Evolutionary conservation across 1,140 invertebrate genomes (phyloP).

Genomic region (Vanessa atalanta): DNA sequence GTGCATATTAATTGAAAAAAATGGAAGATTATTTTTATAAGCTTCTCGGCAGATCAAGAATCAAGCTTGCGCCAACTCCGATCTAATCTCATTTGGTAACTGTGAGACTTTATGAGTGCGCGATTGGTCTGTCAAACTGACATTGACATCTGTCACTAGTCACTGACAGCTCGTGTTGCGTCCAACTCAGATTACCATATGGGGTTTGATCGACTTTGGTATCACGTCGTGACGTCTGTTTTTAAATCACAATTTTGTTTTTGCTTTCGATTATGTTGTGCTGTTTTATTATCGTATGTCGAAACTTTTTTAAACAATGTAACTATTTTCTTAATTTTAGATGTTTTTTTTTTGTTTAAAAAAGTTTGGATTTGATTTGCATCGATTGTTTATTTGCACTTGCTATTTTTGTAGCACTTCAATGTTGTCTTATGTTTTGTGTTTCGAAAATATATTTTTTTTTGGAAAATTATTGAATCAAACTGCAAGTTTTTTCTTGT

Average conservation of each 20-base stretch:
- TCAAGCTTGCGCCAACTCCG: constrained; percentile 68
- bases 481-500: too few relatives aligned
- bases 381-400: constrained; percentile 19
- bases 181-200: constrained; percentile 83
- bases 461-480: not conserved
- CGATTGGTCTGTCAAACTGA: constrained; percentile 76
- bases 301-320: constrained; percentile 33
- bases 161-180: constrained; percentile 75
- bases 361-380: constrained; percentile 11
- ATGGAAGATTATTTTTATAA: constrained; percentile 21
- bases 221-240: constrained; percentile 73
- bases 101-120: constrained; percentile 84
- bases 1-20: not conserved
- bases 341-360: not conserved
- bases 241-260: constrained; percentile 57
- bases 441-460: constrained; percentile 28
- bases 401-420: constrained; percentile 39
- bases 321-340: constrained; percentile 1
- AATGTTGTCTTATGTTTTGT: constrained; percentile 41
- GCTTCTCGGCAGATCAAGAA: constrained; percentile 35
- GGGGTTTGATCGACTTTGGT: constrained; percentile 83
- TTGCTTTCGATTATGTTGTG: constrained; percentile 55
- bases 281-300: constrained; percentile 36
- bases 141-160: constrained; percentile 82
- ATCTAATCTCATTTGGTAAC: constrained; percentile 96